Base-by-base conservation (phyloP, 2,797 vertebrate species). In the Huso huso region DNA sequence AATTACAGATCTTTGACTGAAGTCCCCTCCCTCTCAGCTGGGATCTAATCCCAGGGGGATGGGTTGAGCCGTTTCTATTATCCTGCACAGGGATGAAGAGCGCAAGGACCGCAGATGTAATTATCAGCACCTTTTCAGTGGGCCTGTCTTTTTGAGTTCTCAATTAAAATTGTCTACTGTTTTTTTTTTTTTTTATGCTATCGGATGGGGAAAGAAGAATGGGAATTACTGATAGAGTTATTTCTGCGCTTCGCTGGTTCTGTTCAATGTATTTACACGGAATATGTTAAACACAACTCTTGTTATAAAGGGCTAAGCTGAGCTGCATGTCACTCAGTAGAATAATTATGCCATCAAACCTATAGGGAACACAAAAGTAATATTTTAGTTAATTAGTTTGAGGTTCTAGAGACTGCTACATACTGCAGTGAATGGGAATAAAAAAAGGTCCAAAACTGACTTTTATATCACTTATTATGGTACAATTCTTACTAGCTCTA, bases 1-100 rank as follows among this genome's bases (percentile, higher is more conserved):
- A 93, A 94, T 93, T 92, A 93, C 89, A 90, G 88, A 86, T 89
- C 86, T 89, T 90, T 92, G 88, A 87, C 82, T 69, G 69, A 71
- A 73, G 81, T 78, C 81, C 84, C 86, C 83, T 78, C 85, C 87
- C 86, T 81, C 86, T 79, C 85, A 83, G 82, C 82, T 77, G 83
- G 84, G 78, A 78, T 76, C 72, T 68, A 52, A 72, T 72, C 77
- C 74, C 75, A 62, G 68, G 75, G 72, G 75, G 81, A 74, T 67
- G 70, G 78, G 70, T 70, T 49, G 10, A 52, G 63, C 64, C 48
- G 60, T 13, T 68, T 71, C 71, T 70, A 77, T 81, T 81, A 76
- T 81, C 73, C 79, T 73, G 74, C 37, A 68, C 4, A 10, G 73
- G 76, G 74, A 79, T 78, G 73, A 77, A 81, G 77, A 79, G 79